Percentiles rank a stretch among this genome's conserved stretches.
Conservation (phyloP, 2,797 vertebrate genomes). For the Catharus ustulatus region DNA sequence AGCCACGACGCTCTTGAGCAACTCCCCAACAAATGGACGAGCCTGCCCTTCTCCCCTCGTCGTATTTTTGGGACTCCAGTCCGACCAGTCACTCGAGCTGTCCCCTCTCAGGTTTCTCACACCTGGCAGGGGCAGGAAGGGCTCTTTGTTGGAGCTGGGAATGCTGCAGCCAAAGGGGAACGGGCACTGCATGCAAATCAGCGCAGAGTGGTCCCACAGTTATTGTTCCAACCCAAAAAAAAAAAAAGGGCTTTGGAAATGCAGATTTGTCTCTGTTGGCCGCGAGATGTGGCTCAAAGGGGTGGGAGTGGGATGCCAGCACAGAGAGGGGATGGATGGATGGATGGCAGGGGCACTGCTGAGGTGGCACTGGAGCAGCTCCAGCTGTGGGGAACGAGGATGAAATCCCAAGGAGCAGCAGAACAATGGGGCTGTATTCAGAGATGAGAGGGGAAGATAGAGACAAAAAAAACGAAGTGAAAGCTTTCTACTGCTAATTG, state of each 20-base stretch:
- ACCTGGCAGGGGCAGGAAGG: background rate
- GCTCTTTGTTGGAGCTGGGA: background rate
- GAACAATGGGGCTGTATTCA: constrained; percentile 29
- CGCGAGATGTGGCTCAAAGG: background rate
- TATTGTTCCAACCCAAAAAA: background rate
- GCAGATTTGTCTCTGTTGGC: background rate
- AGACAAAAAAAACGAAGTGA: background rate
- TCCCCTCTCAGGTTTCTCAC: constrained; percentile 47
- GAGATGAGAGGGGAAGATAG: constrained; percentile 38
- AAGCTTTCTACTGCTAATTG: constrained; percentile 53
- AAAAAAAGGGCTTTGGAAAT: background rate
- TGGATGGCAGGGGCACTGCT: background rate
- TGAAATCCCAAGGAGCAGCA: background rate
- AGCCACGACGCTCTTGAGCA: constrained; percentile 47
- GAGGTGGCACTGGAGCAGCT: constrained; percentile 24
- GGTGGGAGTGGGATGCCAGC: background rate
- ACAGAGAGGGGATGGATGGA: background rate
- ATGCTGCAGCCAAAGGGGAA: background rate
- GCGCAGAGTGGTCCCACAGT: accelerated
- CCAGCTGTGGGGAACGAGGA: background rate
- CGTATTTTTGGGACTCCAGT: constrained; percentile 44
- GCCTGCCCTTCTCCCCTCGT: constrained; percentile 37
- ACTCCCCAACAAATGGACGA: constrained; percentile 12
- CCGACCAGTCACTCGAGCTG: constrained; percentile 28
- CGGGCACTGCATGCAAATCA: background rate